Conservation (phyloP, 2,797 vertebrate genomes). For the Alcedo atthis region DNA sequence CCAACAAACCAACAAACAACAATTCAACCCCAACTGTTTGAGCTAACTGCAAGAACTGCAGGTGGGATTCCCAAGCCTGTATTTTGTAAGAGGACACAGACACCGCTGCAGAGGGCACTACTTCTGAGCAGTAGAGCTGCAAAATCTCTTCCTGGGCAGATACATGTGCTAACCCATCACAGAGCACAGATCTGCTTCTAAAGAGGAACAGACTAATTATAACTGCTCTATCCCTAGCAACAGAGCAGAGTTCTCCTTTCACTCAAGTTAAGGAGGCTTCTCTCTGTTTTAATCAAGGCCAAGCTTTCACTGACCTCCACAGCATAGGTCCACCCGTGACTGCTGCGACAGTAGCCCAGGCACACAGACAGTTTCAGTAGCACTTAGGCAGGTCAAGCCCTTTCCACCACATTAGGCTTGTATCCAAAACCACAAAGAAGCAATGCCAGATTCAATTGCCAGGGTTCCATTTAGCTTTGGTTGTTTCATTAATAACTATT, state of each 20-base stretch:
- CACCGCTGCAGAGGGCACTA: fast-evolving
- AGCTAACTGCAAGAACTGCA: background rate
- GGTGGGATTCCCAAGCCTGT: background rate
- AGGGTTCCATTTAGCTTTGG: background rate
- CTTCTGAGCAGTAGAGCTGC: background rate
- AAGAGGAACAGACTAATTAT: slow-evolving; percentile 49
- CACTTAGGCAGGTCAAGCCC: background rate
- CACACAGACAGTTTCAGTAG: background rate
- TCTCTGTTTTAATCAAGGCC: background rate
- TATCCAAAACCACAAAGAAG: background rate
- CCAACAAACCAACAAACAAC: background rate
- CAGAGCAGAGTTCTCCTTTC: slow-evolving; percentile 32
- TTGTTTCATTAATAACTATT: background rate
- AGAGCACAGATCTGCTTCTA: fast-evolving
- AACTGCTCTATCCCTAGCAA: slow-evolving; percentile 46
- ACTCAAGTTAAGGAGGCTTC: background rate
- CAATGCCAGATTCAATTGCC: background rate
- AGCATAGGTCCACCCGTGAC: background rate
- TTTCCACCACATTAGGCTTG: background rate
- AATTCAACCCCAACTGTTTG: background rate
- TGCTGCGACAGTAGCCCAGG: background rate
- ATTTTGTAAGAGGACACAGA: background rate
- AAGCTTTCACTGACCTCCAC: background rate
- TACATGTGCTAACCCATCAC: background rate
- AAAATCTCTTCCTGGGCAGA: background rate